Evolutionary conservation across 2,797 vertebrate species (phyloP), one percentile per base, ranked within the genome.

Genomic region (Pitangus sulphuratus): DNA sequence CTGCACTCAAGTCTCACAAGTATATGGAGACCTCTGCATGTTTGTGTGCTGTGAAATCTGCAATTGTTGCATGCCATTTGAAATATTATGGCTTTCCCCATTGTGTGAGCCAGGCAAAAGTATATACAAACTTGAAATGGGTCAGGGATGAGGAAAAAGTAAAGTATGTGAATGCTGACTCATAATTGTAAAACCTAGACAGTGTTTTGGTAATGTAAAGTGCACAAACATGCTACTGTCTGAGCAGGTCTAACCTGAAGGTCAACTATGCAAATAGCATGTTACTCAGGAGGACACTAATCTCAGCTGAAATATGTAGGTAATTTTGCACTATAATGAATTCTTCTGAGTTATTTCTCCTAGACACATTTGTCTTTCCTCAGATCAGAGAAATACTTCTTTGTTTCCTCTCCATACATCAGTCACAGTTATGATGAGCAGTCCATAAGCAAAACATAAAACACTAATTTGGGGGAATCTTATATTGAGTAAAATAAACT

Each of bases 191-290:
- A 92, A 90, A 89, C 66, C 79, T 81, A 90, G 90, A 78, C 93
- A 95, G 92, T 91, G 80, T 91, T 85, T 78, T 91, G 69, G 65
- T 84, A 90, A 75, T 48, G 74, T 68, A 26, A 88, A 81, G 40
- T 6, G 5, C 66, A 69, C 65, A 87, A 92, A 89, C 86, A 70
- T 24, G 74, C 79, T 87, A 80, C 87, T 69, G 75, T 93, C 92
- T 89, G 79, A 83, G 84, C 95, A 89, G 72, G 95, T 93, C 79
- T 75, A 84, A 95, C 95, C 70, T 90, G 95, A 72, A 81, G 45
- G 68, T 75, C 89, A 57, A 8, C 89, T 93, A 80, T 66, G 68
- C 60, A 94, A 96, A 94, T 40, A 83, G 40, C 45, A 17, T 39
- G n/a, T 12, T 65, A 44, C 35, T 75, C 39, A 30, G 20, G 3